Evolutionary conservation across 2,113 vertebrate genomes (phyloP).

Genomic region (Hydropotes inermis): DNA sequence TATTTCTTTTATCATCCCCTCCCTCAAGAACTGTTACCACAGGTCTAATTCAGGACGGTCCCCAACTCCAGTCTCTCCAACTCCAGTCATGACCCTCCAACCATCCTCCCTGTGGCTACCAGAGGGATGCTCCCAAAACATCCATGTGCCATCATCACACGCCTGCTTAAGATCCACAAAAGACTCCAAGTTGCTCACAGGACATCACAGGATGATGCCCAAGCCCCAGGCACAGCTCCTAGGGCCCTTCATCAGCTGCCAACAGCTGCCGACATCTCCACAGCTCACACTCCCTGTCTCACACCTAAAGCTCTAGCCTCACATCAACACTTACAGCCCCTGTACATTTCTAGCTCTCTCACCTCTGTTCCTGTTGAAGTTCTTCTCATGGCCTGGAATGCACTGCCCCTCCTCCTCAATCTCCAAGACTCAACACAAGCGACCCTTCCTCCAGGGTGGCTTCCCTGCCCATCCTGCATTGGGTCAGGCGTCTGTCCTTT

Average conservation of each 20-base stretch:
- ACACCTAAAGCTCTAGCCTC: neutral
- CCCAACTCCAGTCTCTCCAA: neutral
- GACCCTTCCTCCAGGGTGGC: neutral
- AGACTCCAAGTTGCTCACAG: neutral
- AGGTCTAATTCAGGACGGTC: neutral
- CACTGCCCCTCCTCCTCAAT: neutral
- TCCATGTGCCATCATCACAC: neutral
- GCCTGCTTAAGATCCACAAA: neutral
- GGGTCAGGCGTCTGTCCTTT: neutral
- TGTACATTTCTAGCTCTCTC: neutral
- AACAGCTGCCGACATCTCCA: neutral
- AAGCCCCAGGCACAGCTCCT: neutral
- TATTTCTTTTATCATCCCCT: neutral
- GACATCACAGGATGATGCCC: neutral
- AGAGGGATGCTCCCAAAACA: neutral
- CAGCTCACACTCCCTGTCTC: neutral
- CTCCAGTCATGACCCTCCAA: neutral
- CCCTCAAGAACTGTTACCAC: neutral
- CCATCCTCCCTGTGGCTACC: neutral
- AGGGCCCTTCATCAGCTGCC: neutral
- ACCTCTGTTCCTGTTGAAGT: neutral
- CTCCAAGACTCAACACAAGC: neutral
- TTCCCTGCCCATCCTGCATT: neutral
- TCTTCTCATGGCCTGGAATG: neutral
- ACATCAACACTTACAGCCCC: neutral